Evolutionary conservation across 2,888 invertebrate genomes (phyloP).

Genomic region (Isotomurus palustris): DNA sequence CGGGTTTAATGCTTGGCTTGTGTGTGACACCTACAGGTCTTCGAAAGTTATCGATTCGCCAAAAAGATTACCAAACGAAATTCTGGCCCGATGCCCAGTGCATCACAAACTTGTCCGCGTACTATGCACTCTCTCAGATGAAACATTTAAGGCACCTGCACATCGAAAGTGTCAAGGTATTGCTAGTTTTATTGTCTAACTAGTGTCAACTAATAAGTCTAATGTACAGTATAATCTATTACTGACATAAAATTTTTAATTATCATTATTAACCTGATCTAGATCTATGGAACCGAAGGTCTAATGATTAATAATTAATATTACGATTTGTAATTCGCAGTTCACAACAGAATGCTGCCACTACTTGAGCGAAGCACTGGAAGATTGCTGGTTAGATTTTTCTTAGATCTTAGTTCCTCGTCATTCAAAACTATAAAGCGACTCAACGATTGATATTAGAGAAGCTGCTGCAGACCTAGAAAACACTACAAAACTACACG

Average conservation of each 20-base stretch:
- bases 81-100: conserved; percentile 37
- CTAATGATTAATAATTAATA: too few relatives aligned
- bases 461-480: too few relatives aligned
- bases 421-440: too few relatives aligned
- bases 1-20: too few relatives aligned
- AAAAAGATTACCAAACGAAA: conserved; percentile 37
- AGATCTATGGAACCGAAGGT: neutral
- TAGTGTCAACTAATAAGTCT: neutral
- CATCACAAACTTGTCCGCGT: conserved; percentile 30
- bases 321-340: conserved; percentile 17
- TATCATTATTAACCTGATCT: neutral
- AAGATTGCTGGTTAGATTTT: conserved; percentile 40
- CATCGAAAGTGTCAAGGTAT: conserved; percentile 35
- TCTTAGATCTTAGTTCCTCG: neutral
- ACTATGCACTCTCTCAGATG: conserved; percentile 28
- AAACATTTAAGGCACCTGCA: conserved; percentile 25
- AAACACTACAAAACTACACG: too few relatives aligned
- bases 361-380: conserved; percentile 23
- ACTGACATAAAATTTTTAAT: neutral
- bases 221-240: neutral
- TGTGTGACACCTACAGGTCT: too few relatives aligned
- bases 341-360: conserved; percentile 32
- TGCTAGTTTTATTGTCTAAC: too few relatives aligned
- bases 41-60: conserved; percentile 21
- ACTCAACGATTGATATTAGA: too few relatives aligned